Percentiles rank a stretch among this genome's conserved stretches.
phyloP scores from a whole-genome alignment of 1,140 invertebrate species.

The Homarus americanus region DNA sequence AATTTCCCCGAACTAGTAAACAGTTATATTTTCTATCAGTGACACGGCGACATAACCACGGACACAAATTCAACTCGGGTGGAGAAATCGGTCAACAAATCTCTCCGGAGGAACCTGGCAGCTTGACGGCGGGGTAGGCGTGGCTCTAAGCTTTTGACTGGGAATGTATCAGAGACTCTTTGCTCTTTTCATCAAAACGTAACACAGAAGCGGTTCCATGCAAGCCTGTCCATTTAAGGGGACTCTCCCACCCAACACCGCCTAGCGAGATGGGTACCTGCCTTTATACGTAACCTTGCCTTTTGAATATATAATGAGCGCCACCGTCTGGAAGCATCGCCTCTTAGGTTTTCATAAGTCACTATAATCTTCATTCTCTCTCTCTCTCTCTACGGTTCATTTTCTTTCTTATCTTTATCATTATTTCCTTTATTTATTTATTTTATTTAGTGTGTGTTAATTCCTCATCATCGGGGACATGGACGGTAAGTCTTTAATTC shows the following conservation, averaged over 20 bases:
- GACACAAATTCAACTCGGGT: background rate
- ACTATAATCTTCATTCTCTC: constrained; percentile 37
- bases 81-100: background rate
- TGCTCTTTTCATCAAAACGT: constrained; percentile 65
- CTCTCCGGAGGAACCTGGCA: background rate
- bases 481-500: no score
- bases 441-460: background rate
- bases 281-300: constrained; percentile 44
- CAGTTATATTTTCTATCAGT: background rate
- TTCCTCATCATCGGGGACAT: no score
- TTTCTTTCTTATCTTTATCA: background rate
- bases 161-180: constrained; percentile 40
- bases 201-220: constrained; percentile 58
- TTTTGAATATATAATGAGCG: constrained; percentile 53
- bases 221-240: constrained; percentile 62
- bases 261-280: constrained; percentile 43
- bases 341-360: constrained; percentile 49
- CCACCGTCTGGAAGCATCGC: constrained; percentile 1
- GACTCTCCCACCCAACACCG: constrained; percentile 36
- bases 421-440: background rate
- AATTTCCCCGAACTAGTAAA: background rate
- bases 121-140: background rate
- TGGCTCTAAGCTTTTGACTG: constrained; percentile 48
- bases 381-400: background rate
- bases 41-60: background rate